Evolutionary conservation across 2,888 invertebrate genomes (phyloP).

Genomic region (Andrena chrysosceles): DNA sequence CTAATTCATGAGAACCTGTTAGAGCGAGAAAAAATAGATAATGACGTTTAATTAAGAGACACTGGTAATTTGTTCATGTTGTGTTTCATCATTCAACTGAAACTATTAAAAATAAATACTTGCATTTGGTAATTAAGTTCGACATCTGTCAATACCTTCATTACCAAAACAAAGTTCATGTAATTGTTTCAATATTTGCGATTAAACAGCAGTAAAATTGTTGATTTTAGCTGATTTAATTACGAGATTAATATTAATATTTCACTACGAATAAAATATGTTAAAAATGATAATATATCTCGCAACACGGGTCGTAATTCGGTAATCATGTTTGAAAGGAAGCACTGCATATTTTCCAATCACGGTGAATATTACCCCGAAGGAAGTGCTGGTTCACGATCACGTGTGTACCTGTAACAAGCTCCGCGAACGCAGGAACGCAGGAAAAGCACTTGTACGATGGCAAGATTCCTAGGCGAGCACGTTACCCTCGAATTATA

Average conservation of each 20-base stretch:
- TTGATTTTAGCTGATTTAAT: not conserved
- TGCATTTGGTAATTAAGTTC: too few relatives aligned
- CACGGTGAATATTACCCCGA: not conserved
- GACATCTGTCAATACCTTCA: too few relatives aligned
- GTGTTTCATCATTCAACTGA: too few relatives aligned
- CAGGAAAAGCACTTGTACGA: conserved; percentile 6
- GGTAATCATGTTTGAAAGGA: not conserved
- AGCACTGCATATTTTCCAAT: conserved; percentile 3
- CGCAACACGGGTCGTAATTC: not conserved
- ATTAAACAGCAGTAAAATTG: not conserved
- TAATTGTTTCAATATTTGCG: too few relatives aligned
- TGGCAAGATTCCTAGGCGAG: conserved; percentile 32
- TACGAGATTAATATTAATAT: not conserved
- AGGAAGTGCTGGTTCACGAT: not conserved
- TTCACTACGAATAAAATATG: not conserved
- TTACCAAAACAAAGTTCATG: too few relatives aligned
- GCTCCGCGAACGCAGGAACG: not conserved
- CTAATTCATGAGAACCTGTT: too few relatives aligned
- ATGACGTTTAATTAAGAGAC: too few relatives aligned
- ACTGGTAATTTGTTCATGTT: too few relatives aligned
- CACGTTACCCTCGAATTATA: conserved; percentile 53
- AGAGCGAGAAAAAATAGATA: too few relatives aligned
- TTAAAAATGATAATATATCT: not conserved
- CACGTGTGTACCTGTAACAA: conserved; percentile 4
- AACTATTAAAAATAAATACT: too few relatives aligned